Evolutionary conservation across 92 coral and sea anemone species (phyloP), one percentile per base, ranked within the genome.

Genomic region (Actinostola sp.): DNA sequence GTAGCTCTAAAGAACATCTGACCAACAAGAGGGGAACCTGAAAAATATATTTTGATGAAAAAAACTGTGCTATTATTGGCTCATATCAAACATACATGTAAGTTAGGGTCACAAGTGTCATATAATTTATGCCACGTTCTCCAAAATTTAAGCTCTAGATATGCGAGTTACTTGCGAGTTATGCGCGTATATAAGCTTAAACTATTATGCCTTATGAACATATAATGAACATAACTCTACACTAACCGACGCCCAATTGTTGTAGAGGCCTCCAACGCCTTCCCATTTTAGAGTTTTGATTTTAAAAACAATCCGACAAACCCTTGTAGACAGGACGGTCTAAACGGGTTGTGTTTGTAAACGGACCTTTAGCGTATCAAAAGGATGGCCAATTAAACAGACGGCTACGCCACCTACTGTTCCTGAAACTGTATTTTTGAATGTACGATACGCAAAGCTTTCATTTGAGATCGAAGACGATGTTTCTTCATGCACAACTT

Each of bases 1-100:
- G 96, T 90, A 46, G 96, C 96, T 54, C 96, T 83, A 43, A 90
- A 90, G 71, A 90, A 87, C 96, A 90, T 90, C 63, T 90, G 96
- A 41, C 96, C 96, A 16, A 90, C 96, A 66, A 90, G 85, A 11
- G 96, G 96, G 48, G 96, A 90, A 33, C 92, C 96, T 90, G 86
- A 19, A 50, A 27, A 33, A 15, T 16, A 36, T 45, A 4, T 17
- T 67, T 26, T 20, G 7, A 36, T n/a, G 17, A 34, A 6, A 46
- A 46, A 19, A n/a, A 46, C 15, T 6, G 19, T 46, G 3, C 53
- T 13, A 46, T 39, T 14, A 39, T 7, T 7, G 14, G 45, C 45
- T 39, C n/a, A n/a, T n/a, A n/a, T n/a, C n/a, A n/a, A n/a, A n/a
- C n/a, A n/a, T n/a, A n/a, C n/a, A n/a, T n/a, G n/a, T n/a, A n/a